phyloP scores from a whole-genome alignment of 2,888 invertebrate species.

The Diarsia dahlii region DNA sequence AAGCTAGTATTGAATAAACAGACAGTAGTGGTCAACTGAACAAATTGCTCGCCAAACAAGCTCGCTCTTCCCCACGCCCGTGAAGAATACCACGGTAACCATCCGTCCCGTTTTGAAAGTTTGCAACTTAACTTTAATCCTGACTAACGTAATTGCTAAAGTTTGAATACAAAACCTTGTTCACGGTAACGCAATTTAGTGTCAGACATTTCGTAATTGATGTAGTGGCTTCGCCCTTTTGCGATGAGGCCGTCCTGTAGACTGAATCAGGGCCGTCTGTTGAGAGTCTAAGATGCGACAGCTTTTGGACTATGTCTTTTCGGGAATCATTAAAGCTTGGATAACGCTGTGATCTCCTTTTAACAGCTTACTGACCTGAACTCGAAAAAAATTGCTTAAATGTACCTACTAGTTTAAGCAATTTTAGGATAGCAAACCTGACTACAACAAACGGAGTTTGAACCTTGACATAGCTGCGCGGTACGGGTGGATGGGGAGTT shows the following conservation, averaged over 20 bases:
- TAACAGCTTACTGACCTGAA: too few species aligned
- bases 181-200: slow-evolving; percentile 84
- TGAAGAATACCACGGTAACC: slow-evolving; percentile 73
- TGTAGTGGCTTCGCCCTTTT: slow-evolving; percentile 75
- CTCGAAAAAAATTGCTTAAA: too few species aligned
- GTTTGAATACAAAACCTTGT: slow-evolving; percentile 88
- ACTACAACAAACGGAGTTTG: too few species aligned
- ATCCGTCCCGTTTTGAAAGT: slow-evolving; percentile 87
- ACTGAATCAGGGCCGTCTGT: not conserved
- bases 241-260: slow-evolving; percentile 33
- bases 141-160: slow-evolving; percentile 89
- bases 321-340: not conserved
- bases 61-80: slow-evolving; percentile 31
- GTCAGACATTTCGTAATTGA: slow-evolving; percentile 85
- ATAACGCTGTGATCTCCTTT: too few species aligned
- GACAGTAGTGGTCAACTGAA: not conserved
- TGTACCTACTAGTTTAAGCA: too few species aligned
- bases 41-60: slow-evolving; percentile 32
- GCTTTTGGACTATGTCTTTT: not conserved
- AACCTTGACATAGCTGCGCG: not conserved
- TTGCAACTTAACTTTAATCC: slow-evolving; percentile 86
- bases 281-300: not conserved
- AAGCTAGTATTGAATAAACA: too few species aligned
- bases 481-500: not conserved
- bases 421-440: too few species aligned